Percentiles rank a stretch among this genome's conserved stretches.
These are phyloP conservation scores for Channa argus DNA, from an alignment of 2,113 vertebrate genomes.

Conservation along the genomic window DNA sequence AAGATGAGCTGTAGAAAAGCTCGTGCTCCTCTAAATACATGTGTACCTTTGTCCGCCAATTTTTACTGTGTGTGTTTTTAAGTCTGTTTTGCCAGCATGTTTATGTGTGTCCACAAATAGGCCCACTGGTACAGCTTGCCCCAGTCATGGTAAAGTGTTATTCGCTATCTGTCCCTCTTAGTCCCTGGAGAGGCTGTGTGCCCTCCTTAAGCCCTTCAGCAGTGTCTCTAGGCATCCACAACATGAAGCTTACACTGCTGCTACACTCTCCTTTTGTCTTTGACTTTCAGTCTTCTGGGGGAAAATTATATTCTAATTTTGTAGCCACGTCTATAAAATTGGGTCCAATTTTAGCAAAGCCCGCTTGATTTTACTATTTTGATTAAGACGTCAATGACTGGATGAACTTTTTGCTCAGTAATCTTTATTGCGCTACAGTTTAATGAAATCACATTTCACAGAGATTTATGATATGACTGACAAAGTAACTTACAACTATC, in stretches of 20 bases:
- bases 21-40: not conserved
- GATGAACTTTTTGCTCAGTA: constrained; percentile 62
- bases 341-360: constrained; percentile 43
- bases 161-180: constrained; percentile 48
- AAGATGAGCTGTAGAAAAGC: constrained; percentile 4
- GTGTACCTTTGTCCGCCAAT: not conserved
- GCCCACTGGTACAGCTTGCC: constrained; percentile 37
- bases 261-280: constrained; percentile 54
- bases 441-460: constrained; percentile 77
- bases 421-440: constrained; percentile 69
- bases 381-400: constrained; percentile 65
- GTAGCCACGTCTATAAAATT: constrained; percentile 30
- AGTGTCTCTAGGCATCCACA: constrained; percentile 51
- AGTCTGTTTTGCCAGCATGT: not conserved
- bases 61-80: not conserved
- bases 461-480: constrained; percentile 57
- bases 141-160: constrained; percentile 57
- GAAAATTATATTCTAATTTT: constrained; percentile 60
- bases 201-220: constrained; percentile 72
- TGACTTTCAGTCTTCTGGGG: constrained; percentile 62
- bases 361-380: constrained; percentile 67
- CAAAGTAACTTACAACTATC: constrained; percentile 50
- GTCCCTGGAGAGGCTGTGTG: constrained; percentile 58
- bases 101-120: constrained; percentile 5
- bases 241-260: constrained; percentile 36